Base-by-base conservation (phyloP, 2,888 invertebrate genomes). In the Willowsia nigromaculata region DNA sequence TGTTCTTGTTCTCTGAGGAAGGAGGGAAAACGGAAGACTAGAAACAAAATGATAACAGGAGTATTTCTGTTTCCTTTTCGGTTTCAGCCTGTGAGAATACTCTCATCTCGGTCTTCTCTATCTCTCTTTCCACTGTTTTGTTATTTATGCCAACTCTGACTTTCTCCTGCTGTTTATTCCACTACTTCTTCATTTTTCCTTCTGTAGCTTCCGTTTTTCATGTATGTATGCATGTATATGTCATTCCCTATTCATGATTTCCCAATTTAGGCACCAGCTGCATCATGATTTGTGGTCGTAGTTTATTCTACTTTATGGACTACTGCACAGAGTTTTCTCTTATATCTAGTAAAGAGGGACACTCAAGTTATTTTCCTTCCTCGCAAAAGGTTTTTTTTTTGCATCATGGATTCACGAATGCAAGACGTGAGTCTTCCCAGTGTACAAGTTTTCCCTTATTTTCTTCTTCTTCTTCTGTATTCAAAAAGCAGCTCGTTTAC, bases 241-340 rank as follows among this genome's bases (percentile, higher is more conserved):
- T 91, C 90, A 91, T 90, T 91, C 90, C 86, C 91, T 89, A 91
- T 90, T 91, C 91, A 91, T 90, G 91, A 91, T 91, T 91, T 90
- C 86, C 89, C 90, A 91, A 90, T 90, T 90, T 90, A 86, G 85
- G 85, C 86, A 84, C 90, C 90, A 90, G 90, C 91, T 90, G 90
- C 91, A 90, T 90, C 89, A 85, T 89, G 91, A 90, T 90, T 91
- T 91, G 91, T 91, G 88, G 89, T 88, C 85, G 71, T 83, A 74
- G 62, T 83, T 81, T 87, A 87, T 87, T 87, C 81, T 81, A 71
- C 87, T 87, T 87, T 87, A 87, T 87, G 87, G 87, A 87, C 87
- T 87, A 11, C 43, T 81, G 81, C 71, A 71, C 71, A 87, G 25
- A 68, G 5, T 74, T 22, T 74, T 74, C 33, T 43, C n/a, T 22